Evolutionary conservation across 2,888 invertebrate species (phyloP).

Genomic region (Entomobrya proxima): DNA sequence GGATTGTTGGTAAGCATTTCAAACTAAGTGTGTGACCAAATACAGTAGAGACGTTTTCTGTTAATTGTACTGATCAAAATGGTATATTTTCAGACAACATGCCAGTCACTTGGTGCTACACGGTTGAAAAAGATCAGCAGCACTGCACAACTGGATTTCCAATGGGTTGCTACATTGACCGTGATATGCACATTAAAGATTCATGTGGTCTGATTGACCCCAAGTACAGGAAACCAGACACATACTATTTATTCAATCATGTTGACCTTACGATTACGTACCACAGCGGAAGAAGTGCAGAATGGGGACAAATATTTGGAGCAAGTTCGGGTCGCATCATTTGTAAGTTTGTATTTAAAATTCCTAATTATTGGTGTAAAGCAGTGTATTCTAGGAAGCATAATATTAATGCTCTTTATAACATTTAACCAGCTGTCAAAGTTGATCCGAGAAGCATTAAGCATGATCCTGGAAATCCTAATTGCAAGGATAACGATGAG

Average conservation of each 20-base stretch:
- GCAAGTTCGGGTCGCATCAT: slow-evolving; percentile 92
- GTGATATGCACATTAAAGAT: slow-evolving; percentile 78
- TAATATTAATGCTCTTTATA: background rate
- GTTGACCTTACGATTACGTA: slow-evolving; percentile 95
- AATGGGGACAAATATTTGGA: slow-evolving; percentile 88
- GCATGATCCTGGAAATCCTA: slow-evolving; percentile 76
- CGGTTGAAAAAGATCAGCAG: slow-evolving; percentile 79
- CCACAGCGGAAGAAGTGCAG: slow-evolving; percentile 91
- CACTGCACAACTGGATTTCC: slow-evolving; percentile 98
- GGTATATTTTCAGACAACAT: slow-evolving; percentile 87
- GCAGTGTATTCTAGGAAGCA: background rate
- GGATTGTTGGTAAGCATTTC: slow-evolving; percentile 85
- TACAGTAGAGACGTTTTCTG: background rate
- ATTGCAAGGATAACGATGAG: slow-evolving; percentile 77
- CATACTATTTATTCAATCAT: slow-evolving; percentile 97
- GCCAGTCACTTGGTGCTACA: slow-evolving; percentile 99
- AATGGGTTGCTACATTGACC: slow-evolving; percentile 89
- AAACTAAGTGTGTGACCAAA: too few relatives aligned
- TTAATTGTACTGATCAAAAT: background rate
- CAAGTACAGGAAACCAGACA: slow-evolving; percentile 79
- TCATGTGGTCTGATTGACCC: slow-evolving; percentile 75
- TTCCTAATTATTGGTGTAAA: background rate
- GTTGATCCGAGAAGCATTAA: slow-evolving; percentile 80
- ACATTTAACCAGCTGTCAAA: slow-evolving; percentile 80
- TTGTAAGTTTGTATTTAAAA: slow-evolving; percentile 71